Base-by-base conservation (phyloP, 2,113 vertebrate species). In the Felis chaus region DNA sequence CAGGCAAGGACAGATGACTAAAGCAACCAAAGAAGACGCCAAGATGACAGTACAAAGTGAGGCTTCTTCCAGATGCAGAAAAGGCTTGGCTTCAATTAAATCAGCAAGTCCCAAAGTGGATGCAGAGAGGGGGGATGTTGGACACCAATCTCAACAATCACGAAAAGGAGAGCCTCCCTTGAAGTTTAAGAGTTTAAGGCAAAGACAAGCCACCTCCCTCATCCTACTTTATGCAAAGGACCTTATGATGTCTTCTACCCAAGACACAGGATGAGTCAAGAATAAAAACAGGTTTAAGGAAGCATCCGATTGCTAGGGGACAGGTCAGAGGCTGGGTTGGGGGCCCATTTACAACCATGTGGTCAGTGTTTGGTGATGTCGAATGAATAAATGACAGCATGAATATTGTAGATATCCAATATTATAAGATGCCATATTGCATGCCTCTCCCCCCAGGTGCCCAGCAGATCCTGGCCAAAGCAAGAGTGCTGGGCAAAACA, bases 151-250 rank as follows among this genome's bases (percentile, higher is more conserved):
- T 79, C 80, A 69, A 41, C n/a, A 12, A 48, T 85, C 19, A 74
- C 66, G 69, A 85, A 65, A 92, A 90, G 55, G 68, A 91, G 21
- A 94, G n/a, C 13, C 31, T 19, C 85, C 53, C 87, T 94, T 89
- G 53, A 92, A 53, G 36, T 85, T 93, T 31, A 57, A 83, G 79
- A 61, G 29, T 79, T 92, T 84, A 83, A 92, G 48, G 80, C 95
- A 96, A 89, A 95, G 36, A 69, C 86, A 83, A 84, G 31, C 61
- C 57, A 81, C 31, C 36, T 14, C 7, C 63, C 48, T 36, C 74
- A 65, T 78, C 36, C 45, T 63, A 41, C 91, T 92, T 92, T 78
- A 18, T 27, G 48, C 73, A 78, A 89, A 89, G 18, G 33, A 82
- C 45, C 16, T 85, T 78, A 29, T 12, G 33, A 50, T 18, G 11